Evolutionary conservation across 2,888 invertebrate species (phyloP).

Genomic region (Ectobius pallidus): DNA sequence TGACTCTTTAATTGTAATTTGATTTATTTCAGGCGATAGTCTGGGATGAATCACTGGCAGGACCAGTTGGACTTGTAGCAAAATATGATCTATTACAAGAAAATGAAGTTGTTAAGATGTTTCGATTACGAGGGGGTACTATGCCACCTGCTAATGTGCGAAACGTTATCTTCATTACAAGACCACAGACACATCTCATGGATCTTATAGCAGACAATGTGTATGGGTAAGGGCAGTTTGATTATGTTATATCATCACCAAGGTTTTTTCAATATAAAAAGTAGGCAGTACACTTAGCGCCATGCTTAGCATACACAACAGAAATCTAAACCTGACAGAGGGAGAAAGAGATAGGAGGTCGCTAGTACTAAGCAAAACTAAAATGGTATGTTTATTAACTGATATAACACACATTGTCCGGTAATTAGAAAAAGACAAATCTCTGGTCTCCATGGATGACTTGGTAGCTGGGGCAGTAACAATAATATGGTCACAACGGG

Average conservation of each 20-base stretch:
- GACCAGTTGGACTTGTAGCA: conserved; percentile 85
- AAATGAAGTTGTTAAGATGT: conserved; percentile 85
- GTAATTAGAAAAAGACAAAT: too few species aligned
- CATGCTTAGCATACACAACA: background rate
- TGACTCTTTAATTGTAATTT: too few species aligned
- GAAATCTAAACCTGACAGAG: too few species aligned
- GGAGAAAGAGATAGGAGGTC: too few species aligned
- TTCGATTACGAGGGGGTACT: conserved; percentile 71
- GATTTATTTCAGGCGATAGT: conserved; percentile 67
- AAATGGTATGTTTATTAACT: too few species aligned
- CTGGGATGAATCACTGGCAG: conserved; percentile 87
- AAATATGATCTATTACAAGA: conserved; percentile 79
- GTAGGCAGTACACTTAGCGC: background rate
- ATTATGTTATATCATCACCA: background rate
- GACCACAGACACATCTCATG: conserved; percentile 83
- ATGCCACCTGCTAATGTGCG: conserved; percentile 74
- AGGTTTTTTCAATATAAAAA: background rate
- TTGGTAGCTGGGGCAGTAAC: too few species aligned
- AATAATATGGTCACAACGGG: too few species aligned
- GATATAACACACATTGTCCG: too few species aligned
- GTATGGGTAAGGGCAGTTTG: conserved; percentile 57
- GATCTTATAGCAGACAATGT: conserved; percentile 81
- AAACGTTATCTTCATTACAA: conserved; percentile 87
- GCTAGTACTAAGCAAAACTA: too few species aligned
- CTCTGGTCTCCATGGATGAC: too few species aligned